Evolutionary conservation across 1,140 invertebrate genomes (phyloP).

Genomic region (Orius laevigatus): DNA sequence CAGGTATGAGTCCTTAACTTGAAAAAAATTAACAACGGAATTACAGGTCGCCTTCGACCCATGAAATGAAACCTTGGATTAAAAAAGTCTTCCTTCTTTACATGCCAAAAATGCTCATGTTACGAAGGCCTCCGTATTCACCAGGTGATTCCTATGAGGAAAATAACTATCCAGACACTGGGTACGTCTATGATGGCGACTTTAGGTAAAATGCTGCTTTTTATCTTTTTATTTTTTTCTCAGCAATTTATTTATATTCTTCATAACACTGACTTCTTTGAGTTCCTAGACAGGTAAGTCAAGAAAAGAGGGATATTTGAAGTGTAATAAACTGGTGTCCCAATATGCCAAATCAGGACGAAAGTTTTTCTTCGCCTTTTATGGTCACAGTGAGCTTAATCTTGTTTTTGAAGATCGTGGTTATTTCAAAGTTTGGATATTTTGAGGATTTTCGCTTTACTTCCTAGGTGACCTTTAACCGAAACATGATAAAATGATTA

Average conservation of each 20-base stretch:
- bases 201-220: constrained; percentile 19
- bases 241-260: background rate
- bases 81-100: constrained; percentile 73
- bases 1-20: constrained; percentile 40
- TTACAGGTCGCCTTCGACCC: constrained; percentile 82
- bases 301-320: background rate
- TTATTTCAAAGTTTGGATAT: too few species aligned
- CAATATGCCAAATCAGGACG: too few species aligned
- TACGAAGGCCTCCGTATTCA: constrained; percentile 70
- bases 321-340: background rate
- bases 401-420: too few species aligned
- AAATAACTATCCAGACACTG: constrained; percentile 50
- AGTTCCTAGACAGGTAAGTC: background rate
- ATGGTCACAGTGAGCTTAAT: too few species aligned
- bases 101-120: constrained; percentile 76
- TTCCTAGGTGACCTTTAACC: too few species aligned
- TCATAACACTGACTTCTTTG: background rate
- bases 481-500: too few species aligned
- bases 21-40: too few species aligned
- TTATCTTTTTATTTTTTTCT: background rate
- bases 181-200: constrained; percentile 21
- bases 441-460: too few species aligned
- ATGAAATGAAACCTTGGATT: constrained; percentile 84
- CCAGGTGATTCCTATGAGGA: constrained; percentile 52
- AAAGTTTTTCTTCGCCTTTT: too few species aligned